A percentile compares a stretch with the other conserved stretches of the same genome.
Conservation (phyloP, 1,140 invertebrate genomes). For the Potamilus streckersoni region DNA sequence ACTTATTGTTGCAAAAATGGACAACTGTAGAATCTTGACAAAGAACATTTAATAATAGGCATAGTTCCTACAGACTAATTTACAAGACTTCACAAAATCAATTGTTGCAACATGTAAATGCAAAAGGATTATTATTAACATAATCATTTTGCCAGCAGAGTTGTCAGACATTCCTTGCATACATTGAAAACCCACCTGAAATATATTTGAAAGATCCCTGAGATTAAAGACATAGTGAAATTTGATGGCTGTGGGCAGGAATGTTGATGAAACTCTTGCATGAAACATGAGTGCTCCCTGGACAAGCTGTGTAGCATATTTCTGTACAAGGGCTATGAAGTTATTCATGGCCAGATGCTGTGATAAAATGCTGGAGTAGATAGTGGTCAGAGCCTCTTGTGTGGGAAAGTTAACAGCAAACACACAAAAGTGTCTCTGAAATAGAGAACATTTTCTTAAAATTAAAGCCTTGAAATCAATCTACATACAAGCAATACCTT, state of each 20-base stretch:
- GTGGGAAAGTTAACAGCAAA: conserved; percentile 92
- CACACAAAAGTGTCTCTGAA: conserved; percentile 85
- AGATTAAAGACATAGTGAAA: conserved; percentile 97
- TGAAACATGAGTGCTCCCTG: conserved; percentile 84
- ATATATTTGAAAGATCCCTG: conserved; percentile 87
- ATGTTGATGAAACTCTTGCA: conserved; percentile 83
- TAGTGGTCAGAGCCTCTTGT: conserved; percentile 82
- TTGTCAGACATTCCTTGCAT: too few species aligned
- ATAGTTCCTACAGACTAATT: too few species aligned
- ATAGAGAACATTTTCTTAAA: neutral
- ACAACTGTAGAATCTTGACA: too few species aligned
- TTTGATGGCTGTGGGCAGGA: conserved; percentile 91
- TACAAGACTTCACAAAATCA: too few species aligned
- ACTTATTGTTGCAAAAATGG: too few species aligned
- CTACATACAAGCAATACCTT: too few species aligned
- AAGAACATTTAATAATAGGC: too few species aligned
- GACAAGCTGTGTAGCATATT: conserved; percentile 78
- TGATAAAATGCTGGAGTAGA: conserved; percentile 79
- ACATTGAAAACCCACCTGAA: conserved; percentile 57
- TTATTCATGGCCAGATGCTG: conserved; percentile 86
- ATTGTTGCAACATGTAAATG: too few species aligned
- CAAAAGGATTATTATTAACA: too few species aligned
- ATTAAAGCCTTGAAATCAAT: too few species aligned
- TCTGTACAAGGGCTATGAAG: conserved; percentile 72
- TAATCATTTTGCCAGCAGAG: too few species aligned